Base-by-base conservation (phyloP, 2,797 vertebrate genomes). In the Lepus oiostolus region DNA sequence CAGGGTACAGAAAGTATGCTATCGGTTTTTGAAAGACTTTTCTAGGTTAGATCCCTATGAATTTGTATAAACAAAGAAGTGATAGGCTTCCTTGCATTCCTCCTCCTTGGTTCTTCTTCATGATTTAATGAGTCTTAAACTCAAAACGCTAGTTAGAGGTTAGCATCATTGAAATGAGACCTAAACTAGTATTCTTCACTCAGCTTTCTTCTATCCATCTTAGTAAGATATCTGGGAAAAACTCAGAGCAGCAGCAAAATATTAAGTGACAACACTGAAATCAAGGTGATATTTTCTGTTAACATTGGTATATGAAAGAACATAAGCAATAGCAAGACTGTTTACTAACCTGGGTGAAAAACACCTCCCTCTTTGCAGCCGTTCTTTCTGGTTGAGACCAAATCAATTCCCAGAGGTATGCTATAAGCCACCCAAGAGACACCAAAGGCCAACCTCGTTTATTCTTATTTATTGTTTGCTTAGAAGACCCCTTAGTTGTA, bases 231-330 rank as follows among this genome's bases (percentile, higher is more conserved):
- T 81, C 26, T 32, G 68, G 38, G 58, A 76, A 91, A 96, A 91
- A 68, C 76, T 92, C 82, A 71, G n/a, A n/a, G n/a, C 63, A n/a
- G 50, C 24, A 32, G 54, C 72, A 79, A 91, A 89, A 58, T 79
- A 85, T 91, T 47, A 92, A 72, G 5, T 79, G 75, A 90, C 91
- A 94, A 85, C 22, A 88, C 72, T 65, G 47, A 76, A 90, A 47
- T 11, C 14, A 70, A 88, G 91, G 81, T 35, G 52, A 74, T 74
- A 84, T 89, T 87, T 91, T 91, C 68, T 70, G 30, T 81, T 91
- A 81, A 84, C 54, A 52, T 0, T 72, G 47, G 38, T 65, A 14
- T 75, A 60, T 3, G 4, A 52, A 47, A 75, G 16, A 68, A 2
- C 22, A 38, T 26, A 67, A 76, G 71, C 30, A 89, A 89, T 26